Conservation (phyloP, 2,797 vertebrate genomes). For the Acanthopagrus latus region DNA sequence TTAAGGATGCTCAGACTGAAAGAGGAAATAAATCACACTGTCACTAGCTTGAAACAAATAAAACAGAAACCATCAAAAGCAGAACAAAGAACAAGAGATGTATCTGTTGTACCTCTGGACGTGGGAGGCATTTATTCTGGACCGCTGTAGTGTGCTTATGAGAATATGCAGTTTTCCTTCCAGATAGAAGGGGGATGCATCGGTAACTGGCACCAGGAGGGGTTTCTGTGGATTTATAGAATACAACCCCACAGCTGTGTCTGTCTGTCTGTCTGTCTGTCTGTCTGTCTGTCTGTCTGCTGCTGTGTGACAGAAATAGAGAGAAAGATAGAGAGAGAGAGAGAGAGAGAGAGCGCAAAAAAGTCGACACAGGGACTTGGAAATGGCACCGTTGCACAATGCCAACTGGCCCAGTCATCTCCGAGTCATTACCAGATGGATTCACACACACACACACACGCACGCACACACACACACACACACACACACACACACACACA, state of each 20-base stretch:
- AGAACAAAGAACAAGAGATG: slow-evolving; percentile 37
- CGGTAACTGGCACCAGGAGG: slow-evolving; percentile 37
- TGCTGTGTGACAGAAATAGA: slow-evolving; percentile 17
- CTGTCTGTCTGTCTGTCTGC: slow-evolving; percentile 25
- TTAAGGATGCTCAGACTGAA: slow-evolving; percentile 10
- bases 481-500: slow-evolving; percentile 8
- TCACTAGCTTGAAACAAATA: slow-evolving; percentile 5
- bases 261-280: slow-evolving; percentile 6
- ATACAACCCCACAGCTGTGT: slow-evolving; percentile 44
- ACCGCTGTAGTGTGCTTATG: slow-evolving; percentile 33
- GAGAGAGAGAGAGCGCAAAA: slow-evolving; percentile 20
- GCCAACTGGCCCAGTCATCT: slow-evolving; percentile 76
- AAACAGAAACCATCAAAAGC: slow-evolving; percentile 22
- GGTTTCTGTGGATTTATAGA: slow-evolving; percentile 50
- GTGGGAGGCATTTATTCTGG: slow-evolving; percentile 54
- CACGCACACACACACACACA: slow-evolving; percentile 14
- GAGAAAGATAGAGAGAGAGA: not conserved
- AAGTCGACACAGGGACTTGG: slow-evolving; percentile 71
- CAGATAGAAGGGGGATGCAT: slow-evolving; percentile 21
- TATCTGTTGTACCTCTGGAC: slow-evolving; percentile 39
- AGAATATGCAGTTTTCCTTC: slow-evolving; percentile 39
- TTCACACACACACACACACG: slow-evolving; percentile 53
- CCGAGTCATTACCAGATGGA: slow-evolving; percentile 78
- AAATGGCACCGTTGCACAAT: slow-evolving; percentile 52
- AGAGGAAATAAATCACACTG: not conserved